Percentiles rank a stretch among this genome's conserved stretches.
phyloP scores from a whole-genome alignment of 2,888 invertebrate species.

The Notocelia uddmanniana region DNA sequence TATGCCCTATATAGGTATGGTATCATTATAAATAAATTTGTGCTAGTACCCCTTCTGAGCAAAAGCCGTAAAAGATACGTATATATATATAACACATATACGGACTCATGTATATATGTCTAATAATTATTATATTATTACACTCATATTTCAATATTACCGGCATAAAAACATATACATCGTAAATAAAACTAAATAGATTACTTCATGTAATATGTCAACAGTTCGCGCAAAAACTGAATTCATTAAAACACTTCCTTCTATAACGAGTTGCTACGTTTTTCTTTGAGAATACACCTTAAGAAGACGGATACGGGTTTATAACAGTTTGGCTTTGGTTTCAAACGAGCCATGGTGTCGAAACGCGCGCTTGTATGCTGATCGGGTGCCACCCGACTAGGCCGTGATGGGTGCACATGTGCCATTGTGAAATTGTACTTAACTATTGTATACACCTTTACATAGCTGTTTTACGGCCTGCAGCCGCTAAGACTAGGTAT shows the following conservation, averaged over 20 bases:
- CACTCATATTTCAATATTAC: not conserved
- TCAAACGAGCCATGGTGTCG: constrained; percentile 50
- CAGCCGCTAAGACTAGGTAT: not conserved
- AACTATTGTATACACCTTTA: constrained; percentile 20
- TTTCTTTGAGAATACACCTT: not conserved
- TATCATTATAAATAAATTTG: too few relatives aligned
- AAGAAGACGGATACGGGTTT: not conserved
- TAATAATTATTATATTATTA: not conserved
- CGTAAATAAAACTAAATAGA: not conserved
- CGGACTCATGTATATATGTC: too few relatives aligned
- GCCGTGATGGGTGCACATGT: constrained; percentile 61
- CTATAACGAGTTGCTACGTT: not conserved
- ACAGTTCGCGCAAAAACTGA: constrained; percentile 17
- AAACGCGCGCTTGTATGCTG: constrained; percentile 66
- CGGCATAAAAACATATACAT: not conserved
- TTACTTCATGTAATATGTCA: constrained; percentile 18
- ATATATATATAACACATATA: too few relatives aligned
- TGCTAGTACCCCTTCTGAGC: too few relatives aligned
- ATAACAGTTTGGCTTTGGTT: not conserved
- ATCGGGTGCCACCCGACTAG: constrained; percentile 69
- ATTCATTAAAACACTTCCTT: constrained; percentile 32
- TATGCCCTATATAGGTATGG: too few relatives aligned
- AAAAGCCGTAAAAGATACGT: too few relatives aligned
- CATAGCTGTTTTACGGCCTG: constrained; percentile 11
- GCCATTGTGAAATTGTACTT: constrained; percentile 73